phyloP scores from a whole-genome alignment of 1,140 invertebrate species.

The Drepana arcuata region DNA sequence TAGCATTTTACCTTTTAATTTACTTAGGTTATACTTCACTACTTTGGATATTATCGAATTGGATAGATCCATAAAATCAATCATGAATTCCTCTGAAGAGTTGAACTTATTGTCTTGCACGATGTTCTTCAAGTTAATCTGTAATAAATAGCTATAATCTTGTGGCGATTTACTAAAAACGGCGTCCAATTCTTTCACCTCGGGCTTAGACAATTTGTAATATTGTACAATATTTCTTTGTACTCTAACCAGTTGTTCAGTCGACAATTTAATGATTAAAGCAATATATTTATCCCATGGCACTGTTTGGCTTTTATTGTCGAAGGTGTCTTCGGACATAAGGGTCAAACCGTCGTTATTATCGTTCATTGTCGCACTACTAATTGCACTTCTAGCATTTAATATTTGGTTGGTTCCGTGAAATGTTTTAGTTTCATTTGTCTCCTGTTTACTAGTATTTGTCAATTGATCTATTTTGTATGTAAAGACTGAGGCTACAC shows the following conservation, averaged over 20 bases:
- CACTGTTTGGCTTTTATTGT: background rate
- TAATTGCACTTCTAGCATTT: no score
- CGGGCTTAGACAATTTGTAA: background rate
- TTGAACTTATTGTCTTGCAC: slow-evolving; percentile 2
- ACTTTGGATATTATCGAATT: background rate
- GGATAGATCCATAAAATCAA: slow-evolving; percentile 5
- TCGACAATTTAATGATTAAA: background rate
- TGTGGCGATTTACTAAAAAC: background rate
- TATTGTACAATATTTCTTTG: slow-evolving; percentile 1
- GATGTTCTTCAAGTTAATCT: slow-evolving; percentile 1
- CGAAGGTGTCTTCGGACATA: background rate
- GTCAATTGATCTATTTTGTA: no score
- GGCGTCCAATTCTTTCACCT: background rate
- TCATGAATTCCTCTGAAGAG: slow-evolving; percentile 2
- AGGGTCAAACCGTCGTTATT: no score
- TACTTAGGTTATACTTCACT: background rate
- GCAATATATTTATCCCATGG: slow-evolving; percentile 3
- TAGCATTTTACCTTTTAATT: no score
- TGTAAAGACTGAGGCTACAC: no score
- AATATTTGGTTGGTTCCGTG: no score
- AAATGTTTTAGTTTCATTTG: no score
- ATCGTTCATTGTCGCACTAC: no score
- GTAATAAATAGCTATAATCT: slow-evolving; percentile 1
- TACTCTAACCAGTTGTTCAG: background rate
- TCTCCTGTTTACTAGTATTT: no score